Conservation (phyloP, 1,140 invertebrate genomes). For the Heliconius himera region DNA sequence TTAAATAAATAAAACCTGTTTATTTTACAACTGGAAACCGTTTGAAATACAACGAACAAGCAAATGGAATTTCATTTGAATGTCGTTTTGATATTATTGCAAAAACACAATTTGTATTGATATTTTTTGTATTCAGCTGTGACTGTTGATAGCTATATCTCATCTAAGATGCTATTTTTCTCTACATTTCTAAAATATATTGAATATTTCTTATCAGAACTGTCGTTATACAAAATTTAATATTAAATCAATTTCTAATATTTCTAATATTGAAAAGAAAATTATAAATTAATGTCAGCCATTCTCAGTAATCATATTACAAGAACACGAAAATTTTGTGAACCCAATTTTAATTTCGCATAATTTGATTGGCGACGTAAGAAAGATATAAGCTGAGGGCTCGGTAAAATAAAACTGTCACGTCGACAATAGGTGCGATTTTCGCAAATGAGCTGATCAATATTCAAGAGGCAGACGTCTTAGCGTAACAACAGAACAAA, state of each 20-base stretch:
- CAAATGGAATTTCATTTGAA: conserved; percentile 65
- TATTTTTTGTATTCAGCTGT: background rate
- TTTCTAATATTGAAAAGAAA: background rate
- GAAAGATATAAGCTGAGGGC: conserved; percentile 49
- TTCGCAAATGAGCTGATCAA: conserved; percentile 77
- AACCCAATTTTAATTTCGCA: conserved; percentile 57
- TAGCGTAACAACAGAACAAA: conserved; percentile 76
- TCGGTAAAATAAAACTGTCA: conserved; percentile 67
- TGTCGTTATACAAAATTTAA: background rate
- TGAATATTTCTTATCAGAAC: background rate
- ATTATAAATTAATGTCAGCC: conserved; percentile 5
- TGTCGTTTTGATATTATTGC: conserved; percentile 49
- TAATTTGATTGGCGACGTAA: conserved; percentile 54
- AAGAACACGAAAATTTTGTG: conserved; percentile 35
- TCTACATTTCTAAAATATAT: background rate
- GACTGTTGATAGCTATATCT: background rate
- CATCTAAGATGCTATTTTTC: background rate
- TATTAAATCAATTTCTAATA: background rate
- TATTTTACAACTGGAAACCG: conserved; percentile 52
- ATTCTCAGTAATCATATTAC: background rate
- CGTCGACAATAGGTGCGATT: conserved; percentile 77
- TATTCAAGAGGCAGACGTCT: conserved; percentile 75
- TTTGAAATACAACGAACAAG: conserved; percentile 53
- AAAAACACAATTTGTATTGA: conserved; percentile 16
- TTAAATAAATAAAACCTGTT: conserved; percentile 60